Base-by-base conservation (phyloP, 23 tunicate genomes). In the Ascidia mentula region DNA sequence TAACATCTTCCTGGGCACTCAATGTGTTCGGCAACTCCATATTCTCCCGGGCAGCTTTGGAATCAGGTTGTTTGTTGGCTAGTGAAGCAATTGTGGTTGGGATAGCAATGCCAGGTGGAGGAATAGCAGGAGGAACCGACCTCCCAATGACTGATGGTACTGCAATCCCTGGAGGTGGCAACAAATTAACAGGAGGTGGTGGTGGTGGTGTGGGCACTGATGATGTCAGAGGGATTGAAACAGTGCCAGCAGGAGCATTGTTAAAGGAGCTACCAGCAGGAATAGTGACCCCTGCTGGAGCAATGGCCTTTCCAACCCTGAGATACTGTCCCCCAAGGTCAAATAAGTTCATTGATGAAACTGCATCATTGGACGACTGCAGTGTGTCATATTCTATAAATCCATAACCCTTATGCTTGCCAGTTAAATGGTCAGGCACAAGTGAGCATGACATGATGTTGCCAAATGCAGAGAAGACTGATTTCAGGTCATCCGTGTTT, bases 301-400 rank as follows among this genome's bases (percentile, higher is more conserved):
- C 89, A 45, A 96, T 87, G 1, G 89, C 96, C 60, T 90, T 82
- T 6, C 99, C 99, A 20, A 96, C 99, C 40, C 96, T 79, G n/a
- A 96, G 73, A 75, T 77, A 92, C 60, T 96, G 92, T 3, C 99
- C 99, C 18, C 99, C 99, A 20, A 96, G 81, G 75, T 96, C 99
- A 88, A 90, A 96, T 37, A 86, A 79, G 72, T 96, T 96, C 99
- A 96, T 96, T 30, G 92, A 87, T 38, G 92, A 35, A 24, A 90
- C 85, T 46, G 99, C 99, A 79, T 96, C 99, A 69, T 90, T 84
- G 35, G 96, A 91, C 18, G 99, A 78, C 34, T 90, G 92, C 36
- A 92, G 59, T 2, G 88, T 83, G 30, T 96, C 96, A 80, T 82
- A 96, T 69, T 96, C 99, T n/a, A 96, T 72, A 74, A 85, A 96